These are phyloP conservation scores for Babyrousa celebensis DNA, from an alignment of 2,797 vertebrate species.

Conservation along the genomic window DNA sequence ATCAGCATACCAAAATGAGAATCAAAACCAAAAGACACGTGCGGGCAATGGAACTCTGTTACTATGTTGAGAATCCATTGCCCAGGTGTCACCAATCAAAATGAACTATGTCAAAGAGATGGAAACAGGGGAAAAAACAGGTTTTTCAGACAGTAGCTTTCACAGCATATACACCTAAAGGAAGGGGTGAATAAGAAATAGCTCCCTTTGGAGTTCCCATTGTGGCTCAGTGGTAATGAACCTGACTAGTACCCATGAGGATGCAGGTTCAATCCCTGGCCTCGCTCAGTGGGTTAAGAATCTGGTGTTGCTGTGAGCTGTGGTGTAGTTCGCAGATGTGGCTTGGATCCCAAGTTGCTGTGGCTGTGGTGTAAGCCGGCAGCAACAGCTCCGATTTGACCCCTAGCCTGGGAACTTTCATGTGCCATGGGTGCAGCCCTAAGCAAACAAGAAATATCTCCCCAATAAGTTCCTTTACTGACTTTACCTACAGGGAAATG, in stretches of 20 bases:
- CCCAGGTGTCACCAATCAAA: neutral
- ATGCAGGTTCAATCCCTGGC: too few relatives aligned
- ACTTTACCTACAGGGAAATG: neutral
- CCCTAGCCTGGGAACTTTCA: too few relatives aligned
- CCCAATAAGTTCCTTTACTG: neutral
- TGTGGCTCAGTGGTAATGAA: too few relatives aligned
- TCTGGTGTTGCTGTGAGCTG: too few relatives aligned
- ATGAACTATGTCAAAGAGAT: neutral
- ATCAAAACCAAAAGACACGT: neutral
- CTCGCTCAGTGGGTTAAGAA: too few relatives aligned
- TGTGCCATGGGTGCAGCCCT: too few relatives aligned
- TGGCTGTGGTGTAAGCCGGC: too few relatives aligned
- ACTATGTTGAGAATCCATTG: neutral
- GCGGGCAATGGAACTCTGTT: neutral
- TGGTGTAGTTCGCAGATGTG: too few relatives aligned
- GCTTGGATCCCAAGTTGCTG: too few relatives aligned
- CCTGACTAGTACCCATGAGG: too few relatives aligned
- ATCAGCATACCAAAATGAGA: conserved; percentile 48
- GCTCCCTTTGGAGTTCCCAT: neutral
- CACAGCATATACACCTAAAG: neutral
- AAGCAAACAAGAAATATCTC: neutral
- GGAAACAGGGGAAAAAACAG: neutral
- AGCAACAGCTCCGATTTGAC: too few relatives aligned
- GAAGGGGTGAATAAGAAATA: neutral
- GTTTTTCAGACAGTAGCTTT: neutral